Evolutionary conservation across 1,140 invertebrate species (phyloP).

Genomic region (Aphis craccivora): DNA sequence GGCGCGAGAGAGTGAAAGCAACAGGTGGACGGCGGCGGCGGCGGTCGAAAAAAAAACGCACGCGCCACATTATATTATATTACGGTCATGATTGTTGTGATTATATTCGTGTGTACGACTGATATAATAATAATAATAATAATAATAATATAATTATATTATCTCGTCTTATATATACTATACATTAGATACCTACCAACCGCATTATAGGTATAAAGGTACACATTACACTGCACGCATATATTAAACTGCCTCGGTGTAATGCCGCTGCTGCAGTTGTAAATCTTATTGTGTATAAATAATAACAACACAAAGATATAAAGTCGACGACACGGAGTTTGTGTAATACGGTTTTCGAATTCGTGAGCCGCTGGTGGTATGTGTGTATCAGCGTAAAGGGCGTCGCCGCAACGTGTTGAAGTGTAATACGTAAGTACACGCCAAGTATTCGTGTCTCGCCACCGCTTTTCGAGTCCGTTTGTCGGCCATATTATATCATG

Average conservation of each 20-base stretch:
- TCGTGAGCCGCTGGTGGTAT: neutral
- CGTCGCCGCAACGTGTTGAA: neutral
- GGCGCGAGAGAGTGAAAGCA: slow-evolving; percentile 27
- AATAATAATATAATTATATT: slow-evolving; percentile 14
- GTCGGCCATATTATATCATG: neutral
- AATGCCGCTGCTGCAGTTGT: neutral
- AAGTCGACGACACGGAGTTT: slow-evolving; percentile 7
- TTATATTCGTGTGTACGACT: slow-evolving; percentile 12
- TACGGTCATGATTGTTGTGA: neutral
- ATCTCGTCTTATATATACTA: neutral
- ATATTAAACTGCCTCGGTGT: neutral
- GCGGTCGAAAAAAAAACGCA: slow-evolving; percentile 7
- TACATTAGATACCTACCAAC: too few species aligned
- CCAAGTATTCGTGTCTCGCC: neutral
- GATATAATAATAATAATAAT: slow-evolving; percentile 19
- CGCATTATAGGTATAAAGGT: neutral
- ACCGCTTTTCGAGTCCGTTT: neutral
- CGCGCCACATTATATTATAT: slow-evolving; percentile 16
- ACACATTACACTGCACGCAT: neutral
- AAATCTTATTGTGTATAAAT: slow-evolving; percentile 7
- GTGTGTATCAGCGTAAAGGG: neutral
- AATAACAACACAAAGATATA: neutral
- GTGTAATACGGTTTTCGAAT: slow-evolving; percentile 15
- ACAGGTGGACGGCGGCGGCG: neutral
- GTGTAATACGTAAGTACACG: slow-evolving; percentile 6